Conservation (phyloP, 2,888 invertebrate species). For the Nowickia ferox region DNA sequence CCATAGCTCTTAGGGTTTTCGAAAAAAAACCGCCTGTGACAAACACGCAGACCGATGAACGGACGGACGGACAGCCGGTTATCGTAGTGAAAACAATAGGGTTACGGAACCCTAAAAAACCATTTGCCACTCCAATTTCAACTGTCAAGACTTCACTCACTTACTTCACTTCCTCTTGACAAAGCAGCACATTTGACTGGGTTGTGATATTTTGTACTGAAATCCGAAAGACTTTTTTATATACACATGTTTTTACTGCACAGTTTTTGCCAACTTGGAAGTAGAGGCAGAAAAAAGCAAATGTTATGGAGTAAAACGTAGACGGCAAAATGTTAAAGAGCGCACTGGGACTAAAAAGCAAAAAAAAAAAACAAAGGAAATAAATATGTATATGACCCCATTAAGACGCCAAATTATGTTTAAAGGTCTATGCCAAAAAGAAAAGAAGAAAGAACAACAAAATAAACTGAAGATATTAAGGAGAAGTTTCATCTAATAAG, state of each 20-base stretch:
- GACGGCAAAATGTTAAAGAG: background rate
- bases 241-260: background rate
- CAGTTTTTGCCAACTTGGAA: background rate
- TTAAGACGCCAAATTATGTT: conserved; percentile 58
- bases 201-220: background rate
- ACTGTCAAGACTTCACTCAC: too few relatives aligned
- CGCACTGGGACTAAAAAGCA: background rate
- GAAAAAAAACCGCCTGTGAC: too few relatives aligned
- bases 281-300: background rate
- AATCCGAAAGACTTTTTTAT: background rate
- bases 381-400: conserved; percentile 55
- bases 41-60: too few relatives aligned
- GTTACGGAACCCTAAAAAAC: too few relatives aligned
- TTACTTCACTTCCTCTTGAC: too few relatives aligned
- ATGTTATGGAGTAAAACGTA: background rate
- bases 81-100: too few relatives aligned
- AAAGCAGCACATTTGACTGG: too few relatives aligned
- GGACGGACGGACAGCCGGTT: too few relatives aligned
- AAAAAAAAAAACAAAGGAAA: too few relatives aligned
- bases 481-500: background rate
- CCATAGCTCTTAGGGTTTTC: too few relatives aligned
- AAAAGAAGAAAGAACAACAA: background rate
- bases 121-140: too few relatives aligned
- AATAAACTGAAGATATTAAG: background rate
- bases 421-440: conserved; percentile 44